Evolutionary conservation across 2,888 invertebrate species (phyloP).

Genomic region (Cybosia mesomella): DNA sequence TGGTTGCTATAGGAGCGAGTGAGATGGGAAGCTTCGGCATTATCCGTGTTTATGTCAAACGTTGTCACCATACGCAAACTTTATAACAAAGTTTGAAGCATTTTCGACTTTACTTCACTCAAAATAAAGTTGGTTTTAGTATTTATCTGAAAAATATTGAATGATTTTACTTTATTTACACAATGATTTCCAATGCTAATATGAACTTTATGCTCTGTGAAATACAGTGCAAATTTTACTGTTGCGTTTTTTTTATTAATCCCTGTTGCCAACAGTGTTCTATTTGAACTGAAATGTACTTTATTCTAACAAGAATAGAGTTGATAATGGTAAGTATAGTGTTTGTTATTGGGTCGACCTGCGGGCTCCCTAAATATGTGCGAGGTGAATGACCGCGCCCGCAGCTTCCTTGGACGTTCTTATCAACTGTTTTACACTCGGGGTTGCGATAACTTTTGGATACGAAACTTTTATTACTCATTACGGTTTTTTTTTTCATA

Average conservation of each 20-base stretch:
- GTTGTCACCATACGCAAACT: conserved; percentile 39
- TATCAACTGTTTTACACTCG: conserved; percentile 12
- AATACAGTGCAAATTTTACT: conserved; percentile 36
- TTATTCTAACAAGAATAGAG: not conserved
- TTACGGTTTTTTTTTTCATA: not conserved
- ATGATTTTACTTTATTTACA: conserved; percentile 40
- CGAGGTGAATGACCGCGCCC: conserved; percentile 40
- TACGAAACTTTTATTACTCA: not conserved
- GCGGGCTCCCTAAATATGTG: conserved; percentile 42
- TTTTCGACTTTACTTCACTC: conserved; percentile 26
- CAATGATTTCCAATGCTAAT: conserved; percentile 1
- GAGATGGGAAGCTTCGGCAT: conserved; percentile 21
- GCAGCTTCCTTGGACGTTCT: conserved; percentile 27
- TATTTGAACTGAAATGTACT: conserved; percentile 13
- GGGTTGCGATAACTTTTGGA: conserved; percentile 8
- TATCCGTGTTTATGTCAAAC: conserved; percentile 42
- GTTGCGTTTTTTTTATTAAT: conserved; percentile 29
- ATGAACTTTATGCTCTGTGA: conserved; percentile 19
- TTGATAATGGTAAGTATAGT: conserved; percentile 3
- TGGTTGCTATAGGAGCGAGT: not conserved
- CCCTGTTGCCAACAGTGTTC: not conserved
- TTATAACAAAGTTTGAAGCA: conserved; percentile 2
- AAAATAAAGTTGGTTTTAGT: not conserved
- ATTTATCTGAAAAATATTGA: conserved; percentile 22
- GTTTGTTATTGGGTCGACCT: conserved; percentile 18